These are phyloP conservation scores for Chironomus striatipennis DNA, from an alignment of 1,140 invertebrate species.

Conservation along the genomic window DNA sequence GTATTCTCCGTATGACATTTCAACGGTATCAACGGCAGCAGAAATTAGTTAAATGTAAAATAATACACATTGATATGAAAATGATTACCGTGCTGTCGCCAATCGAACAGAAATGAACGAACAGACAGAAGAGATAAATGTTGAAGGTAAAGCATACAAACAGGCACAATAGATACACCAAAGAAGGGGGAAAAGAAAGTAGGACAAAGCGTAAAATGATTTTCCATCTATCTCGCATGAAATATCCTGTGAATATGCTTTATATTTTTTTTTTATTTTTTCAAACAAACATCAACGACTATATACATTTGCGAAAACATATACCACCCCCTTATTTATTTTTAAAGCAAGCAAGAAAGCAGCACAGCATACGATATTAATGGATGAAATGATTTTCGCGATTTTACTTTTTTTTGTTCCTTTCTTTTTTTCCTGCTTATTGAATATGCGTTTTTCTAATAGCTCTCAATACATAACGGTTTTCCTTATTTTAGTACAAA, in stretches of 20 bases:
- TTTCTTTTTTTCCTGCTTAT: neutral
- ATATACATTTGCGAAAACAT: neutral
- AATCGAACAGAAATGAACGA: neutral
- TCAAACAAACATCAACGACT: neutral
- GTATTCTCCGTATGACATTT: neutral
- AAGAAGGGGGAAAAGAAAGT: neutral
- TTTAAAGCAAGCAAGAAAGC: neutral
- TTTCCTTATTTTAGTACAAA: too few relatives aligned
- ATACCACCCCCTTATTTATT: neutral
- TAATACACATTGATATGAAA: conserved; percentile 20
- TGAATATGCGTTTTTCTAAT: too few relatives aligned
- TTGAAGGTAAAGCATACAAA: neutral
- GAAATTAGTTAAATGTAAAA: conserved; percentile 20
- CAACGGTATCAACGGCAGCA: neutral
- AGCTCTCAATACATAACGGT: too few relatives aligned
- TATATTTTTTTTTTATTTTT: neutral
- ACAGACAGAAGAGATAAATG: neutral
- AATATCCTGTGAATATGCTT: neutral
- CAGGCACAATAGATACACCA: neutral
- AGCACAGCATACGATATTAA: neutral
- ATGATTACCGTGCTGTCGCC: neutral
- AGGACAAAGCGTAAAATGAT: conserved; percentile 20
- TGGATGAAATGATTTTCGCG: conserved; percentile 20
- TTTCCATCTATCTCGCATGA: neutral
- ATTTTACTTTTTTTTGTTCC: neutral